phyloP scores from a whole-genome alignment of 2,888 invertebrate genomes.

The Xylophagus ater region DNA sequence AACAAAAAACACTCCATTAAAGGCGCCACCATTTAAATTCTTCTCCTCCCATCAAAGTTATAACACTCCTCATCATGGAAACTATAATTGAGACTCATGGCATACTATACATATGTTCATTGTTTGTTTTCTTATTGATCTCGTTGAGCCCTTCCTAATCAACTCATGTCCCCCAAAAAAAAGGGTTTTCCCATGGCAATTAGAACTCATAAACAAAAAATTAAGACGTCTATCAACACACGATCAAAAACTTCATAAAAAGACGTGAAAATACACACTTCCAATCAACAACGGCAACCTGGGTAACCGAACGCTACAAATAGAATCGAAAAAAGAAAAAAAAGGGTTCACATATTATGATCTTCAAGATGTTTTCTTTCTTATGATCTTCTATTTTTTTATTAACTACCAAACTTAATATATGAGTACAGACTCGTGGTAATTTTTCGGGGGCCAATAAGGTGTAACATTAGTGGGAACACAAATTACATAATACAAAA shows the following conservation, averaged over 20 bases:
- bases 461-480: slow-evolving; percentile 16
- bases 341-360: slow-evolving; percentile 13
- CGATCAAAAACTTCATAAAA: slow-evolving; percentile 9
- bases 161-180: background rate
- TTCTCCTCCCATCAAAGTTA: too few relatives aligned
- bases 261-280: slow-evolving; percentile 11
- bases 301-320: slow-evolving; percentile 4
- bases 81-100: too few relatives aligned
- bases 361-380: slow-evolving; percentile 7
- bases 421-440: slow-evolving; percentile 7
- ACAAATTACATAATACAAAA: slow-evolving; percentile 8
- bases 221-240: slow-evolving; percentile 13
- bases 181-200: slow-evolving; percentile 11
- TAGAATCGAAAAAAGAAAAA: slow-evolving; percentile 5
- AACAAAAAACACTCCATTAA: too few relatives aligned
- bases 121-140: slow-evolving; percentile 10
- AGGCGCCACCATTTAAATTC: too few relatives aligned
- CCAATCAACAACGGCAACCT: slow-evolving; percentile 1
- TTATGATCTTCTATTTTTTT: slow-evolving; percentile 10
- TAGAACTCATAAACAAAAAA: slow-evolving; percentile 9
- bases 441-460: slow-evolving; percentile 12
- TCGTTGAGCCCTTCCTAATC: slow-evolving; percentile 2
- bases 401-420: slow-evolving; percentile 7
- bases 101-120: slow-evolving; percentile 9
- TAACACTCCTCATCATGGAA: too few relatives aligned